phyloP scores from a whole-genome alignment of 2,888 invertebrate species.

The Drosophila paranaensis region DNA sequence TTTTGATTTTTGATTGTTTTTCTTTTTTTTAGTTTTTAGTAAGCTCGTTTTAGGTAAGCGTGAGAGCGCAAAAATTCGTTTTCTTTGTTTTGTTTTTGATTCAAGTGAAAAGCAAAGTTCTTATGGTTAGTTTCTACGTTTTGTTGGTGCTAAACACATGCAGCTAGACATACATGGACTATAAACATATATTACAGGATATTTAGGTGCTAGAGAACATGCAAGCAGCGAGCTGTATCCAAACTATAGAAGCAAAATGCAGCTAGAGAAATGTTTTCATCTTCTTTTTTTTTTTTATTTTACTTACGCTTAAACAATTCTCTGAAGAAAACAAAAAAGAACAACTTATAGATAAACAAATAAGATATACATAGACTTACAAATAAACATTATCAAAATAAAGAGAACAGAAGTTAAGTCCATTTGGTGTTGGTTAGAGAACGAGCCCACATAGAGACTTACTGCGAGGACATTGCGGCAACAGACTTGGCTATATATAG shows the following conservation, averaged over 20 bases:
- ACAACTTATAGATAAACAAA: conserved; percentile 54
- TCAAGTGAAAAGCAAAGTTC: conserved; percentile 63
- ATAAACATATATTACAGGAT: conserved; percentile 9
- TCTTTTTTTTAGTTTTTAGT: conserved; percentile 13
- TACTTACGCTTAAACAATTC: conserved; percentile 68
- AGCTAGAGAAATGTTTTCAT: conserved; percentile 34
- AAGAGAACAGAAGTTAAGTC: conserved; percentile 20
- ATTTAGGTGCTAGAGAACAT: conserved; percentile 24
- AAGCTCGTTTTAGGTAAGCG: conserved; percentile 58
- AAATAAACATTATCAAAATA: conserved; percentile 21
- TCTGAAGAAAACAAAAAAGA: conserved; percentile 21
- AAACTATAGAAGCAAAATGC: conserved; percentile 59
- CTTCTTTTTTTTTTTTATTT: conserved; percentile 30
- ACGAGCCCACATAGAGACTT: conserved; percentile 62
- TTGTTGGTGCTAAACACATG: conserved; percentile 35
- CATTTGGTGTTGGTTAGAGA: conserved; percentile 36
- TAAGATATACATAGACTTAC: conserved; percentile 44
- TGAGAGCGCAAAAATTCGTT: conserved; percentile 63
- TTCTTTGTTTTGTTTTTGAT: conserved; percentile 35
- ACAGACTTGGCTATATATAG: conserved; percentile 40
- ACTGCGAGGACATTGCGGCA: conserved; percentile 61
- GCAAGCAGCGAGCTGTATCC: conserved; percentile 27
- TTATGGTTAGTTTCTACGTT: conserved; percentile 39
- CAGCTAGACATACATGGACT: conserved; percentile 16
- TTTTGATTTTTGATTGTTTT: conserved; percentile 10